phyloP scores from a whole-genome alignment of 2,797 vertebrate genomes.

The Fratercula arctica region DNA sequence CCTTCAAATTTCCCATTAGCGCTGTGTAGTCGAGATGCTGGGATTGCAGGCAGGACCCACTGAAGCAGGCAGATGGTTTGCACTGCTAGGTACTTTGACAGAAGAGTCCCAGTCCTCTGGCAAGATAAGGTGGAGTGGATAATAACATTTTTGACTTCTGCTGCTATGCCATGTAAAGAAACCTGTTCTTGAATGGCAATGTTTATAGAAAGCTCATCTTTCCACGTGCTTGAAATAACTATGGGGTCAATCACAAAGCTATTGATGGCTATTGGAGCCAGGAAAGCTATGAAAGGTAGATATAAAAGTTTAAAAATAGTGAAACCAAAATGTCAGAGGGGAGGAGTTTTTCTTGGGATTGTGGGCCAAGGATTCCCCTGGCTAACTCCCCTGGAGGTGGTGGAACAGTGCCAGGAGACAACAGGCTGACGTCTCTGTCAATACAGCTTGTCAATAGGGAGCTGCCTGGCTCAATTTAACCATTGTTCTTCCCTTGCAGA shows the following conservation, averaged over 20 bases:
- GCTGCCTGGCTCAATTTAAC: background rate
- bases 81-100: background rate
- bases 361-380: background rate
- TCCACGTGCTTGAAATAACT: background rate
- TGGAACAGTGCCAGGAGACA: constrained; percentile 21
- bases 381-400: background rate
- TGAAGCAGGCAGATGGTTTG: background rate
- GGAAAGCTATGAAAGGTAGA: background rate
- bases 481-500: constrained; percentile 78
- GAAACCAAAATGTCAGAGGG: constrained; percentile 39
- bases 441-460: background rate
- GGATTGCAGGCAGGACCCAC: background rate
- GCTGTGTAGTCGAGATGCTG: background rate
- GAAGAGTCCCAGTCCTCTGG: background rate
- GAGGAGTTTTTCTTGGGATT: constrained; percentile 22
- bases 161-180: background rate
- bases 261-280: background rate
- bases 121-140: background rate
- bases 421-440: background rate
- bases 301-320: constrained; percentile 49
- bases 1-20: background rate
- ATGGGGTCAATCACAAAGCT: background rate
- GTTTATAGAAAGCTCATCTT: background rate
- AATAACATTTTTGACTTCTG: background rate
- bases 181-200: background rate